Percentiles rank a stretch among this genome's conserved stretches.
phyloP scores from a whole-genome alignment of 2,888 invertebrate species.

The Augochlorella aurata region DNA sequence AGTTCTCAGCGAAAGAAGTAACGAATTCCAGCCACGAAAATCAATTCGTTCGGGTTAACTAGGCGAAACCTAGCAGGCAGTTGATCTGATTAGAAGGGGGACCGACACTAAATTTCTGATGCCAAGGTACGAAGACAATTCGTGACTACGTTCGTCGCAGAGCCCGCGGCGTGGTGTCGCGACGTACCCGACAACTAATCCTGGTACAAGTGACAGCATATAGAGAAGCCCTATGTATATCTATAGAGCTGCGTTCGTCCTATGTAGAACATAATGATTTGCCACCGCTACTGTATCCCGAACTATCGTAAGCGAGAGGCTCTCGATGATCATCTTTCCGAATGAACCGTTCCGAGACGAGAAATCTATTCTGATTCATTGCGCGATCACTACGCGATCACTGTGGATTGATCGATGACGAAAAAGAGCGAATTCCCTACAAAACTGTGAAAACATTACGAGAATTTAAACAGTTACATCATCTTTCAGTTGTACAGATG shows the following conservation, averaged over 20 bases:
- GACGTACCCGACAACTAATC: conserved; percentile 69
- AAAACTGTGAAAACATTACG: too few relatives aligned
- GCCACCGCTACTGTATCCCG: conserved; percentile 61
- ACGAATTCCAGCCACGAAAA: conserved; percentile 49
- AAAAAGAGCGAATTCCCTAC: too few relatives aligned
- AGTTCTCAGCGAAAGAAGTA: conserved; percentile 20
- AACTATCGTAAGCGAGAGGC: background rate
- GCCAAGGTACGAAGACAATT: conserved; percentile 58
- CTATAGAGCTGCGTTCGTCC: conserved; percentile 58
- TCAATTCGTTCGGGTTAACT: conserved; percentile 47
- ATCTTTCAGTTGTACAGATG: too few relatives aligned
- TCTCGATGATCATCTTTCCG: background rate
- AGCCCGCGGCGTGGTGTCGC: conserved; percentile 24
- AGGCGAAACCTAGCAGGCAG: conserved; percentile 46
- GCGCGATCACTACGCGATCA: background rate
- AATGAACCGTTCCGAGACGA: background rate
- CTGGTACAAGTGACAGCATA: conserved; percentile 78
- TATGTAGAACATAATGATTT: conserved; percentile 64
- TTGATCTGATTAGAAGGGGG: conserved; percentile 55
- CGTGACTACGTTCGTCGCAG: conserved; percentile 48
- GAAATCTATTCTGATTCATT: background rate
- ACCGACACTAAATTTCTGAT: conserved; percentile 63
- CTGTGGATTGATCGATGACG: too few relatives aligned
- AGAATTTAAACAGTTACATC: too few relatives aligned
- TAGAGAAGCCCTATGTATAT: conserved; percentile 76